A percentile compares a stretch with the other conserved stretches of the same genome.
phyloP scores from a whole-genome alignment of 1,140 invertebrate genomes.

The Ladona fulva region DNA sequence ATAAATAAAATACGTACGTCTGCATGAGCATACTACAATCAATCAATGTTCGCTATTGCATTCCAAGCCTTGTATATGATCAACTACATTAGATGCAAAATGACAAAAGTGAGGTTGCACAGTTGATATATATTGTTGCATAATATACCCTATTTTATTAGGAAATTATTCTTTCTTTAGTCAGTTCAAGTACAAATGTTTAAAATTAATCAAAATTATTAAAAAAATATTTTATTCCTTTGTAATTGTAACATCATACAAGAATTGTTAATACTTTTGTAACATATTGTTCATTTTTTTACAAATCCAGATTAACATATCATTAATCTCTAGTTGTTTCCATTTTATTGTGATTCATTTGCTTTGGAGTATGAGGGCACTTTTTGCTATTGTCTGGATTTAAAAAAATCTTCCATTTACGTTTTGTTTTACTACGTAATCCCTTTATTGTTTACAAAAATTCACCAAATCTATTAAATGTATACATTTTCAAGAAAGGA shows the following conservation, averaged over 20 bases:
- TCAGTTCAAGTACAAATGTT: conserved; percentile 10
- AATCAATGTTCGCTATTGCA: conserved; percentile 9
- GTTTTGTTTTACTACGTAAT: neutral
- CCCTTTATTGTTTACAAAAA: neutral
- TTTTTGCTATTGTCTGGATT: conserved; percentile 8
- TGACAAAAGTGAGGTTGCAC: conserved; percentile 8
- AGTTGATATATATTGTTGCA: conserved; percentile 7
- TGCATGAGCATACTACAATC: conserved; percentile 4
- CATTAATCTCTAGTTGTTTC: conserved; percentile 8
- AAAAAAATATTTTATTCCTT: conserved; percentile 9
- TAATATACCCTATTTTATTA: conserved; percentile 11
- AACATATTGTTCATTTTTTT: conserved; percentile 11
- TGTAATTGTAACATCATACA: conserved; percentile 3
- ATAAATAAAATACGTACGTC: conserved; percentile 1
- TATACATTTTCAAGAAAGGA: neutral
- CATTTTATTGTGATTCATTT: conserved; percentile 11
- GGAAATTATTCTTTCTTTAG: conserved; percentile 10
- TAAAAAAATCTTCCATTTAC: neutral
- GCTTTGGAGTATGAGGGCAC: neutral
- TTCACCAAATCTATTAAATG: neutral
- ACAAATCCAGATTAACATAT: conserved; percentile 10
- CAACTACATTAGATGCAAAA: neutral
- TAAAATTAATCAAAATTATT: neutral
- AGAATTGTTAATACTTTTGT: conserved; percentile 3
- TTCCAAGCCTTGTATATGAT: neutral